These are phyloP conservation scores for Meloidogyne exigua DNA, from an alignment of 1,140 invertebrate genomes.

Conservation along the genomic window DNA sequence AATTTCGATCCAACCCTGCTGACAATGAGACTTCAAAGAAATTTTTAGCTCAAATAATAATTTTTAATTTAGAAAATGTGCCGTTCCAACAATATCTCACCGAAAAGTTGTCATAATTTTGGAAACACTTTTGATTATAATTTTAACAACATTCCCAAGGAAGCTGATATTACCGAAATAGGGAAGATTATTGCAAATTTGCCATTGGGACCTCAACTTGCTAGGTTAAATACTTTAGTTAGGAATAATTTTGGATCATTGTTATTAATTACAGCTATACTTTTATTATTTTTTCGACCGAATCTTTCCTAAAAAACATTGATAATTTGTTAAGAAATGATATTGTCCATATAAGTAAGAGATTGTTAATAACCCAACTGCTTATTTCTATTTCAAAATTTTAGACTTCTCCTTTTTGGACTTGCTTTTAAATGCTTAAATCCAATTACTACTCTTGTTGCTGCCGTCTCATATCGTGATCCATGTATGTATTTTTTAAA, in stretches of 20 bases:
- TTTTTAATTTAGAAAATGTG: background rate
- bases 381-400: background rate
- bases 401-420: conserved; percentile 78
- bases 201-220: conserved; percentile 85
- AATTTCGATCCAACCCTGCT: too few species aligned
- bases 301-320: too few species aligned
- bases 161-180: conserved; percentile 76
- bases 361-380: too few species aligned
- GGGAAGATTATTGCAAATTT: conserved; percentile 83
- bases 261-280: too few species aligned
- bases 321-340: too few species aligned
- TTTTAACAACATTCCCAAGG: conserved; percentile 6
- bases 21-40: too few species aligned
- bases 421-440: conserved; percentile 88
- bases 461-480: conserved; percentile 78
- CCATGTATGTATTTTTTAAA: conserved; percentile 66
- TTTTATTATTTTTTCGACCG: too few species aligned
- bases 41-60: background rate
- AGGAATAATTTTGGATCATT: too few species aligned
- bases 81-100: conserved; percentile 2
- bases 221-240: conserved; percentile 68
- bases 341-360: too few species aligned
- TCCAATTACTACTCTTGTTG: conserved; percentile 87
- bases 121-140: background rate
- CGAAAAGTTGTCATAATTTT: background rate